Base-by-base conservation (phyloP, 2,113 vertebrate species). In the Thunnus thynnus region DNA sequence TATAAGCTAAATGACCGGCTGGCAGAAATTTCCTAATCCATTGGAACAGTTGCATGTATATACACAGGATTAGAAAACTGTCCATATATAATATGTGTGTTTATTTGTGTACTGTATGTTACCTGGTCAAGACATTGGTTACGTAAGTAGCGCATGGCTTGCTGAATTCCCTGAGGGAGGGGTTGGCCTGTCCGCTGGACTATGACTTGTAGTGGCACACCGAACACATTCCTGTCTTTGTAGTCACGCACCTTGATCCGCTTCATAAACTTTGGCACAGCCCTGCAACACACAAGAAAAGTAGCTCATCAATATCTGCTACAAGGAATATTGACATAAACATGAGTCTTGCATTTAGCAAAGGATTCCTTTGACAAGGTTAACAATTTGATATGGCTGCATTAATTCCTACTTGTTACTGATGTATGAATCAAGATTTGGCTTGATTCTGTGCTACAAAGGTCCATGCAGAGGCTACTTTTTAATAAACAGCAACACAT, bases 211-310 rank as follows among this genome's bases (percentile, higher is more conserved):
- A 99, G 95, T 36, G 98, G 97, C 46, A 99, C 97, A 0, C 97
- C 97, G 81, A 99, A 99, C 80, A 99, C 97, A 44, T 96, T 96
- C 90, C 97, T 96, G 94, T 97, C 97, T 91, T 96, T 98, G 89
- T 98, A 97, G 94, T 99, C 98, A 1, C 97, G 97, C 85, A 97
- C 97, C 93, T 98, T 99, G 91, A 97, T 98, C 90, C 97, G 96
- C 94, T 99, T 99, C 97, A 99, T 99, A 92, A 99, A 99, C 89
- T 99, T 99, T n/a, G 98, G 98, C 72, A 99, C 97, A 62, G 97
- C 97, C 98, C 98, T 99, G 88, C 71, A 95, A 96, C 63, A 86
- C 41, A 82, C 12, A 44, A 36, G 32, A 51, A 56, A 27, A 75
- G 0, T 20, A 55, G 16, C 5, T 25, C 13, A 72, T 86, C 3